Percentiles rank a stretch among this genome's conserved stretches.
Conservation (phyloP, 1,140 invertebrate species). For the Anastatus disparis region DNA sequence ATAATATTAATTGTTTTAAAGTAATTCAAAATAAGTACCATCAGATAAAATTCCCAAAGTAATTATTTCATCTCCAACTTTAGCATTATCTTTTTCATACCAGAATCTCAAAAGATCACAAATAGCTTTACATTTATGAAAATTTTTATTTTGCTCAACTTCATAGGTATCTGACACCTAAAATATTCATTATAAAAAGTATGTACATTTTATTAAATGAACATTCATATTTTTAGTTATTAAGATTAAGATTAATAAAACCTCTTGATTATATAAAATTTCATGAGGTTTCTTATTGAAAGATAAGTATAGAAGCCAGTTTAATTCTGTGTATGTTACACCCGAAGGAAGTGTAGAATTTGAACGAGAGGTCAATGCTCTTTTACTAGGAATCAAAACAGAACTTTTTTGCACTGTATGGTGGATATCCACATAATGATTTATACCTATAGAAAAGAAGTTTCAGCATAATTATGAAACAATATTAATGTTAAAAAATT, state of each 20-base stretch:
- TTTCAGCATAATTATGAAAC: background rate
- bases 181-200: background rate
- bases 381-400: slow-evolving; percentile 38
- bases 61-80: slow-evolving; percentile 47
- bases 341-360: slow-evolving; percentile 27
- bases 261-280: slow-evolving; percentile 23
- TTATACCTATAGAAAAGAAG: slow-evolving; percentile 43
- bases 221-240: background rate
- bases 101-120: slow-evolving; percentile 49
- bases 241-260: slow-evolving; percentile 23
- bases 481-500: background rate
- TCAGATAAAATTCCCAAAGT: slow-evolving; percentile 47
- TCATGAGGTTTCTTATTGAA: slow-evolving; percentile 41
- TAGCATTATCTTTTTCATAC: slow-evolving; percentile 30
- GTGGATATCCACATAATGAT: slow-evolving; percentile 42
- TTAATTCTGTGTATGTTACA: slow-evolving; percentile 38
- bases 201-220: background rate
- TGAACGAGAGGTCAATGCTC: slow-evolving; percentile 7
- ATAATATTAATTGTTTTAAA: background rate
- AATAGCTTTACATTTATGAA: slow-evolving; percentile 48
- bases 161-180: slow-evolving; percentile 37
- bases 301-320: slow-evolving; percentile 45
- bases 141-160: slow-evolving; percentile 42
- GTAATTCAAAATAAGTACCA: slow-evolving; percentile 33
- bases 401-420: slow-evolving; percentile 41